Conservation (phyloP, 1,140 invertebrate species). For the Aphelinus certus region DNA sequence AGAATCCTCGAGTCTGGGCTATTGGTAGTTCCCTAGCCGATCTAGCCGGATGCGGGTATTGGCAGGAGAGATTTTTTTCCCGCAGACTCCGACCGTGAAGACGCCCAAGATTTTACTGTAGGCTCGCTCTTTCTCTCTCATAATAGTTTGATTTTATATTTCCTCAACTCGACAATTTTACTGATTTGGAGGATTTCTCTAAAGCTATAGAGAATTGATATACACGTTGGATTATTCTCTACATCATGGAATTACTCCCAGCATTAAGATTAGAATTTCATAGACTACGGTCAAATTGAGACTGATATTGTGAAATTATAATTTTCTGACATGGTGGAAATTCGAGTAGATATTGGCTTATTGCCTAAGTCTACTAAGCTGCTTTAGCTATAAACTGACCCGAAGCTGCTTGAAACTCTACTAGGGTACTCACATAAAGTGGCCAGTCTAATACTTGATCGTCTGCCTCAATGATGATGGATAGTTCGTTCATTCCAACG, state of each 20-base stretch:
- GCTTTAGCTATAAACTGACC: constrained; percentile 20
- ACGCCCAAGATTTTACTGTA: too few relatives aligned
- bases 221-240: too few relatives aligned
- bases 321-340: constrained; percentile 9
- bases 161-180: too few relatives aligned
- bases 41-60: constrained; percentile 38
- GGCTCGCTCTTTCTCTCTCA: too few relatives aligned
- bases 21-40: constrained; percentile 46
- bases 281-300: too few relatives aligned
- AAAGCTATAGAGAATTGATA: too few relatives aligned
- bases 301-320: too few relatives aligned
- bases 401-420: constrained; percentile 28
- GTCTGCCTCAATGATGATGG: not conserved
- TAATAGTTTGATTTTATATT: too few relatives aligned
- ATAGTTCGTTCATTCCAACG: not conserved
- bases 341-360: constrained; percentile 23
- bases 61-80: constrained; percentile 28
- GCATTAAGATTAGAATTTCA: too few relatives aligned
- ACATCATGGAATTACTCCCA: too few relatives aligned
- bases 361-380: constrained; percentile 28
- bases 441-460: constrained; percentile 3
- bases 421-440: not conserved
- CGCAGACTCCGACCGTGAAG: too few relatives aligned
- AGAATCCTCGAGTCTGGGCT: constrained; percentile 45
- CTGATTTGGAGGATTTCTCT: too few relatives aligned